Evolutionary conservation across 2,888 invertebrate species (phyloP), one percentile per base, ranked within the genome.

Genomic region (Apamea crenata): DNA sequence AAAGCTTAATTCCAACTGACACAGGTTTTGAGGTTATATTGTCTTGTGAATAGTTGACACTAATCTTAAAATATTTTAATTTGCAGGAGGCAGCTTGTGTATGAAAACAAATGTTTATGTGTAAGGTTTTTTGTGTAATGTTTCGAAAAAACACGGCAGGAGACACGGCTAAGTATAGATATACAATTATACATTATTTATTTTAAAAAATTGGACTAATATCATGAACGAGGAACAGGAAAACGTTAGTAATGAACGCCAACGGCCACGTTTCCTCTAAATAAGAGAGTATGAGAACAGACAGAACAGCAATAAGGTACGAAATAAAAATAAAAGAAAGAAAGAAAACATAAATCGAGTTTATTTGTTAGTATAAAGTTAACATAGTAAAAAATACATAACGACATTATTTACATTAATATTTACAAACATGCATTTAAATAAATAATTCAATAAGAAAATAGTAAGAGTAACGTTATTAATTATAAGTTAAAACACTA

Each of bases 351-450:
- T 0, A 61, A 74, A 74, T 72, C 18, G 10, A 53, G 6, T 85
- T 85, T 85, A 85, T 85, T 85, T 74, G 78, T 82, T 85, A 85
- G 78, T 74, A 47, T 10, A 61, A 82, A 25, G 70, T 36, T 29
- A 61, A 74, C 53, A 71, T n/a, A 74, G 16, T 61, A 56, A 36
- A 69, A 73, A 70, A 67, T 40, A 84, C n/a, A 77, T 12, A 59
- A 67, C 29, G 4, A 36, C 2, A 14, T 53, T 47, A 78, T 65
- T 56, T 0, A 65, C 18, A 47, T 40, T 36, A 47, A 66, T 67
- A 65, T 75, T 63, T 29, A 81, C 75, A 81, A 78, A 74, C 82
- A 78, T 78, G 76, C 78, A 85, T n/a, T 44, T 1, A 44, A 74
- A 69, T 66, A 65, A 59, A 53, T 18, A n/a, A n/a, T n/a, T n/a